phyloP scores from a whole-genome alignment of 2,113 vertebrate species.

The Platysteira castanea region DNA sequence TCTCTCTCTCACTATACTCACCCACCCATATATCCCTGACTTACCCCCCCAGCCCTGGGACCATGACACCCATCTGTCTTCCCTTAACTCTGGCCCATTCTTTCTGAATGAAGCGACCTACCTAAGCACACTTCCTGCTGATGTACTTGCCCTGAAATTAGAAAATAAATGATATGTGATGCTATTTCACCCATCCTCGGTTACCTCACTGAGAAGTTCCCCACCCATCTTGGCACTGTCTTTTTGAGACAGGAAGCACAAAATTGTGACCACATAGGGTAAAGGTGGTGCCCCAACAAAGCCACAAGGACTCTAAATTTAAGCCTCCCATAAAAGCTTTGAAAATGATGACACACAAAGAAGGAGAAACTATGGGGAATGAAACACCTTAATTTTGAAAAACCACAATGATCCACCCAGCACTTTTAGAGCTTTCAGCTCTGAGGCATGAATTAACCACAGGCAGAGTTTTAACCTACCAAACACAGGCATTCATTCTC shows the following conservation, averaged over 20 bases:
- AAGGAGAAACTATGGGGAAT: slow-evolving; percentile 22
- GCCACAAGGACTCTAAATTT: slow-evolving; percentile 51
- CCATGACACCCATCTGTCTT: neutral
- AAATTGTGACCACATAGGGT: slow-evolving; percentile 16
- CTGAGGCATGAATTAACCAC: slow-evolving; percentile 55
- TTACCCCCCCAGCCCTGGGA: neutral
- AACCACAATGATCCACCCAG: slow-evolving; percentile 57
- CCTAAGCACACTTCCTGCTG: neutral
- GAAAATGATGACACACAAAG: slow-evolving; percentile 65
- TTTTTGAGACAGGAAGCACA: slow-evolving; percentile 14
- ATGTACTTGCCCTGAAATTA: neutral
- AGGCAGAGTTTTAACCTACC: slow-evolving; percentile 10
- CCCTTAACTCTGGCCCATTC: neutral
- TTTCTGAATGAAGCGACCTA: neutral
- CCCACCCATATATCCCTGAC: neutral
- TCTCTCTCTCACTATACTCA: neutral
- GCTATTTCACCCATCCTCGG: neutral
- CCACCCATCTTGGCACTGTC: neutral
- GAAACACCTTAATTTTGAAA: slow-evolving; percentile 64
- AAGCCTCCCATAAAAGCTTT: slow-evolving; percentile 51
- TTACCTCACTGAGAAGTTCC: neutral
- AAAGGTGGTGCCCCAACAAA: slow-evolving; percentile 31
- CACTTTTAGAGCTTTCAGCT: slow-evolving; percentile 48
- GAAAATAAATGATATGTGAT: neutral
- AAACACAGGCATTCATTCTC: slow-evolving; percentile 32